These are phyloP conservation scores for Pteropus alecto DNA, from an alignment of 2,113 vertebrate species.

Conservation along the genomic window DNA sequence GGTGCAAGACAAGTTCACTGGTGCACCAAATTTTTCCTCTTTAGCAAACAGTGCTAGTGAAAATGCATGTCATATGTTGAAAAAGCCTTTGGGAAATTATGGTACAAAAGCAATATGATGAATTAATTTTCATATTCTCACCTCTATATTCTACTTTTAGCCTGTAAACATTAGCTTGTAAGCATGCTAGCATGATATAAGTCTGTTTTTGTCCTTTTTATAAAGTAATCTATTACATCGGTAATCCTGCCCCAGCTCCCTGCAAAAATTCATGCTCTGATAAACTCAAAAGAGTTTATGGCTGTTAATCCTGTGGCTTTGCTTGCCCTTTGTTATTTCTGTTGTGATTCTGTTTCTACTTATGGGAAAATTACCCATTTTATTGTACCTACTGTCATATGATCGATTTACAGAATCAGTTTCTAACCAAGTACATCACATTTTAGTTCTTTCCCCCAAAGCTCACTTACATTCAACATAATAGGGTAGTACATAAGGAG, in stretches of 20 bases:
- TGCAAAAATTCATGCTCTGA: slow-evolving; percentile 33
- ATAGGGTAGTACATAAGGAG: background rate
- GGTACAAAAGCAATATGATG: background rate
- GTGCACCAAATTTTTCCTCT: background rate
- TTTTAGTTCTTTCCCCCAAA: slow-evolving; percentile 24
- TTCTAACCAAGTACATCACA: slow-evolving; percentile 25
- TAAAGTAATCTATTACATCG: slow-evolving; percentile 46
- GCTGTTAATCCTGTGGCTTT: slow-evolving; percentile 9
- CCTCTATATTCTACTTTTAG: background rate
- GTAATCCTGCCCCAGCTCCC: background rate
- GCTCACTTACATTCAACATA: background rate
- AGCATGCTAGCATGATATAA: background rate
- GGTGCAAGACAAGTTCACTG: background rate
- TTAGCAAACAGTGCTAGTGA: background rate
- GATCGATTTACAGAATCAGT: slow-evolving; percentile 38
- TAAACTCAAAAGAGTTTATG: slow-evolving; percentile 23
- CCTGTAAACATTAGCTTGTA: slow-evolving; percentile 23
- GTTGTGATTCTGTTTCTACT: background rate
- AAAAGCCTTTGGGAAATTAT: slow-evolving; percentile 3
- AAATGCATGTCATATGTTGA: background rate
- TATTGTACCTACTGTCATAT: background rate
- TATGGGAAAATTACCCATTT: slow-evolving; percentile 17
- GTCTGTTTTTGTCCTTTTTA: slow-evolving; percentile 19
- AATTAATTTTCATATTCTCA: slow-evolving; percentile 47
- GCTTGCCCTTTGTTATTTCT: slow-evolving; percentile 40